These are phyloP conservation scores for Prionchulus punctatus DNA, from an alignment of 2,888 invertebrate genomes.

Conservation along the genomic window DNA sequence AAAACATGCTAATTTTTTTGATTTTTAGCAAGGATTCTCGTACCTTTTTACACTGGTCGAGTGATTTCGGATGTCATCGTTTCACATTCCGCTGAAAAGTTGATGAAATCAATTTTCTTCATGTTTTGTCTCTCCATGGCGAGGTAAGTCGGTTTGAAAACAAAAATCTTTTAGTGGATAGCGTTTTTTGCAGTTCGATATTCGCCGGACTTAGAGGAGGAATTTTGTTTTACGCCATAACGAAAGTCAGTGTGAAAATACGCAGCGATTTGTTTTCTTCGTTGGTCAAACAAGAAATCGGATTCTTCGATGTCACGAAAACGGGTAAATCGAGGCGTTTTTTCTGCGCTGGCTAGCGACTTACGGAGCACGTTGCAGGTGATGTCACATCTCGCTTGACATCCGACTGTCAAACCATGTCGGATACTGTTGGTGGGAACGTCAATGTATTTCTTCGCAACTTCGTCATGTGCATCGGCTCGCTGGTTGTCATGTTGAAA, in stretches of 20 bases:
- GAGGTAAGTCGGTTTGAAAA: constrained; percentile 15
- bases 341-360: background rate
- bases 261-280: constrained; percentile 30
- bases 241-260: constrained; percentile 30
- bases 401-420: constrained; percentile 37
- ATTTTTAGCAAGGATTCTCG: constrained; percentile 34
- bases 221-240: constrained; percentile 31
- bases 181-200: constrained; percentile 22
- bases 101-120: constrained; percentile 24
- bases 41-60: constrained; percentile 35
- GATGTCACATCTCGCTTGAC: constrained; percentile 37
- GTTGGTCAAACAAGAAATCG: constrained; percentile 33
- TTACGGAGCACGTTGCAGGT: constrained; percentile 16
- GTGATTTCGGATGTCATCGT: constrained; percentile 36
- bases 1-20: background rate
- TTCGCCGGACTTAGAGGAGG: constrained; percentile 34
- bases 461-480: constrained; percentile 34
- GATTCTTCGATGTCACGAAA: constrained; percentile 34
- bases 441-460: constrained; percentile 35
- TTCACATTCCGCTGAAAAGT: constrained; percentile 29
- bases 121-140: constrained; percentile 27
- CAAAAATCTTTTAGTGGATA: background rate
- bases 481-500: constrained; percentile 35
- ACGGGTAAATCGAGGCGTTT: constrained; percentile 41
- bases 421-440: constrained; percentile 34